phyloP scores from a whole-genome alignment of 92 coral and sea anemone genomes.

The Pocillopora grandis region DNA sequence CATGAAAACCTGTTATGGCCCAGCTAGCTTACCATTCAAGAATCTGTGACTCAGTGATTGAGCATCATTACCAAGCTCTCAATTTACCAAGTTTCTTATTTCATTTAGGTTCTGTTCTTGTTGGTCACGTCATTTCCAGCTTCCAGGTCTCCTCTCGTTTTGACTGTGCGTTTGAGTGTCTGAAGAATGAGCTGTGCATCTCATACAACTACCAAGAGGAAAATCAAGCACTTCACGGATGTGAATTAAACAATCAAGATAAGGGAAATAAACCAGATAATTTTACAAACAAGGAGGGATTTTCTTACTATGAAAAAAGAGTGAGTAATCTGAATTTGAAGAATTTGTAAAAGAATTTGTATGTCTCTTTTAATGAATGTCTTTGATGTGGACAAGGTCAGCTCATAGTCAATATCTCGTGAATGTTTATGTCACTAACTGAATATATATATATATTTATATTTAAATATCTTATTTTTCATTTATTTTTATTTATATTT shows the following conservation, averaged over 20 bases:
- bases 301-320: conserved; percentile 31
- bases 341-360: background rate
- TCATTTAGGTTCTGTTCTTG: conserved; percentile 14
- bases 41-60: background rate
- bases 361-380: background rate
- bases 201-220: conserved; percentile 47
- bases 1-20: too few relatives aligned
- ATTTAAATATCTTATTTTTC: too few relatives aligned
- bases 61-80: background rate
- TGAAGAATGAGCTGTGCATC: conserved; percentile 19
- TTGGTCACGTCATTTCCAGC: conserved; percentile 45
- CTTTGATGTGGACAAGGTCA: too few relatives aligned
- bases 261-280: conserved; percentile 18
- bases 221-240: conserved; percentile 7
- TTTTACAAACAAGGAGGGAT: conserved; percentile 19
- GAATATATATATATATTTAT: too few relatives aligned
- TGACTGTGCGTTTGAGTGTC: conserved; percentile 47
- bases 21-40: background rate
- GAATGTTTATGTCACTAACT: too few relatives aligned
- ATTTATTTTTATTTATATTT: too few relatives aligned
- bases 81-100: too few relatives aligned
- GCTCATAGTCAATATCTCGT: too few relatives aligned
- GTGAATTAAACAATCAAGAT: conserved; percentile 43
- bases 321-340: background rate
- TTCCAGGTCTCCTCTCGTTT: conserved; percentile 23